Base-by-base conservation (phyloP, 2,888 invertebrate genomes). In the Blastobasis lacticolella region DNA sequence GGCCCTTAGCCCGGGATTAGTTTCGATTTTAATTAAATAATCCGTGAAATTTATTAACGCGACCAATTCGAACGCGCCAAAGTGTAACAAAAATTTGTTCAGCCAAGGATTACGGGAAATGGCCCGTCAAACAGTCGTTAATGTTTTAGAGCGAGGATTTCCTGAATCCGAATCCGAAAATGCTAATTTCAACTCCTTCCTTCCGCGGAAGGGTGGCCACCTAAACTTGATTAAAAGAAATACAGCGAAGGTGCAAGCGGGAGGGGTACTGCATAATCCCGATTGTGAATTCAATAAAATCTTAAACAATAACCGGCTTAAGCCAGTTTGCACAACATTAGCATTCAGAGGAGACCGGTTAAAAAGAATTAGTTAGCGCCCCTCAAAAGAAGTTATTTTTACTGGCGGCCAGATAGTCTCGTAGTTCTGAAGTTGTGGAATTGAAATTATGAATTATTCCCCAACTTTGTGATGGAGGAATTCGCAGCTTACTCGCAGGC, bases 241-340 rank as follows among this genome's bases (percentile, higher is more conserved):
- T 64, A 62, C 62, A 51, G 49, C 23, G 23, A 23, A 23, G 23
- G 23, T 23, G 23, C 23, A 23, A 23, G 23, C 23, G 23, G 23
- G 23, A 23, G 3, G 23, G 23, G 23, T 23, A 23, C 23, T 23
- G 23, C 69, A 67, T 76, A 71, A 78, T 78, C 70, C 64, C 62
- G 66, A 75, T 74, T 74, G 73, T 69, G 67, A 66, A 75, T 73
- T 73, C 69, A 76, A 76, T 74, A 73, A 76, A 69, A 77, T 67
- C 67, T 71, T 62, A 70, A 71, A 81, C 80, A 81, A 81, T 76
- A 75, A 79, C 68, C 59, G 62, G 64, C 63, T 76, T 67, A 67
- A 58, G 56, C 54, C 64, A 63, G 69, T 69, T 73, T 72, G 63
- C 60, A 66, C 61, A 69, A 66, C 61, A 75, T 74, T 73, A 69